These are phyloP conservation scores for Jordanella pulchra DNA, from an alignment of 2,797 vertebrate species.

Conservation along the genomic window DNA sequence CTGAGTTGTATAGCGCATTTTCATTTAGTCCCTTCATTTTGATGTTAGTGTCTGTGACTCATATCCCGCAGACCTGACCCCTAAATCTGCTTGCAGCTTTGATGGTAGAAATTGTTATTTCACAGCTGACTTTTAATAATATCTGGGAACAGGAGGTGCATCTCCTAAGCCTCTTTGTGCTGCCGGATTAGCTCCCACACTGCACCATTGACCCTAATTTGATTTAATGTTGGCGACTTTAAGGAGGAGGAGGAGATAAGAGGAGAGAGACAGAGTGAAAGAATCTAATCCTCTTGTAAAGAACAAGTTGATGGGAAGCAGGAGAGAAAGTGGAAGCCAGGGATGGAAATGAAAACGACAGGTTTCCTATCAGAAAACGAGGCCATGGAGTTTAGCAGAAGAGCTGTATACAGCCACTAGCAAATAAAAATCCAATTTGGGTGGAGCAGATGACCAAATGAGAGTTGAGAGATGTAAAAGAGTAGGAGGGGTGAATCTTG, in stretches of 20 bases:
- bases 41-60: conserved; percentile 46
- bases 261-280: conserved; percentile 59
- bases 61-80: conserved; percentile 53
- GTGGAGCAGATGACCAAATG: conserved; percentile 58
- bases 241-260: conserved; percentile 65
- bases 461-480: conserved; percentile 51
- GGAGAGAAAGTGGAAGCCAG: conserved; percentile 40
- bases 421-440: conserved; percentile 76
- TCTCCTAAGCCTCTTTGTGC: conserved; percentile 82
- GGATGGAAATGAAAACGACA: conserved; percentile 70
- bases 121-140: conserved; percentile 80
- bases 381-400: conserved; percentile 69
- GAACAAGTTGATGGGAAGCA: conserved; percentile 74
- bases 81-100: conserved; percentile 67
- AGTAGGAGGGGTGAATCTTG: conserved; percentile 63
- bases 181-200: conserved; percentile 79
- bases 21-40: conserved; percentile 22
- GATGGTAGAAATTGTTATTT: conserved; percentile 79
- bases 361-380: conserved; percentile 65
- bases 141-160: conserved; percentile 77
- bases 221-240: conserved; percentile 83
- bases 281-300: conserved; percentile 81
- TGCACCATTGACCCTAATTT: conserved; percentile 83
- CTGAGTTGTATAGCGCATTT: conserved; percentile 27
- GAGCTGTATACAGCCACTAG: conserved; percentile 67